phyloP scores from a whole-genome alignment of 2,888 invertebrate species.

The Dexiosoma caninum region DNA sequence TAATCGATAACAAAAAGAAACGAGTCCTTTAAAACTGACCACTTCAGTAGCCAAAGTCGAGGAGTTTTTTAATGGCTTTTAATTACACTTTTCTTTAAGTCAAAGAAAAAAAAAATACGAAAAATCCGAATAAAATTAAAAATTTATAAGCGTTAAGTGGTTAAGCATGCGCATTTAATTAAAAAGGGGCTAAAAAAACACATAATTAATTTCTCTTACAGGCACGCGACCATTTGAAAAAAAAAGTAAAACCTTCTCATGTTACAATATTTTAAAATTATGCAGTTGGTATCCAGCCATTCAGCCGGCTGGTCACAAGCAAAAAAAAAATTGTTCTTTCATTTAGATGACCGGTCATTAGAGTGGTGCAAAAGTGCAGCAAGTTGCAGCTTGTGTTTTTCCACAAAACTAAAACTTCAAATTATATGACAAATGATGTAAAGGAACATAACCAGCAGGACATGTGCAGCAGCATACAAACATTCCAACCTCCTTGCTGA shows the following conservation, averaged over 20 bases:
- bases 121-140: conserved; percentile 23
- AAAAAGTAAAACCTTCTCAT: conserved; percentile 11
- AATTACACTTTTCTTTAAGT: neutral
- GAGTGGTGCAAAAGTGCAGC: too few species aligned
- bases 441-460: conserved; percentile 43
- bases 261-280: conserved; percentile 17
- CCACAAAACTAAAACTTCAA: neutral
- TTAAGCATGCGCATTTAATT: conserved; percentile 58
- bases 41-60: neutral
- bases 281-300: conserved; percentile 1
- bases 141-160: conserved; percentile 59
- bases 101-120: neutral
- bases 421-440: conserved; percentile 52
- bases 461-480: too few species aligned
- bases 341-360: too few species aligned
- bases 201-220: neutral
- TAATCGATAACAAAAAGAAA: neutral
- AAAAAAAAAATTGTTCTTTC: too few species aligned
- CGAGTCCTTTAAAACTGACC: conserved; percentile 24
- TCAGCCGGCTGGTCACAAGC: neutral
- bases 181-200: conserved; percentile 42
- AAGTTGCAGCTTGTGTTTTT: conserved; percentile 48
- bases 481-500: neutral
- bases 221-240: conserved; percentile 51
- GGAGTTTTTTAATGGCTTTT: conserved; percentile 14